Evolutionary conservation across 1,140 invertebrate genomes (phyloP).

Genomic region (Hydropsyche tenuis): DNA sequence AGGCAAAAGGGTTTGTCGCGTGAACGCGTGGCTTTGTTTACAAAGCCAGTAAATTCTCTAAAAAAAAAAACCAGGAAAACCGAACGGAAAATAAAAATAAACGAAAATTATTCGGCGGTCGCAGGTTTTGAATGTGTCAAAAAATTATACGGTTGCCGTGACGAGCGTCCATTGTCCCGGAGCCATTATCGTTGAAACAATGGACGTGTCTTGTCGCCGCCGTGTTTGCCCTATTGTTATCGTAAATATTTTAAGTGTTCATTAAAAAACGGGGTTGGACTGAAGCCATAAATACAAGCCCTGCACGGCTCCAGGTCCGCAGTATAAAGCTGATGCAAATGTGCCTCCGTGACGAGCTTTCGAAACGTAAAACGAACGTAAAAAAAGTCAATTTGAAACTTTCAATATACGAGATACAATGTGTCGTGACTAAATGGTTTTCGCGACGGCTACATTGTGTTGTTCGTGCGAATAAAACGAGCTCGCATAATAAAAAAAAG

Average conservation of each 20-base stretch:
- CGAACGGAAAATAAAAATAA: neutral
- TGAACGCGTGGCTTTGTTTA: neutral
- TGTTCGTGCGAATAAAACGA: too few species aligned
- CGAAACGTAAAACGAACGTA: too few species aligned
- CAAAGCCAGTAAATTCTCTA: neutral
- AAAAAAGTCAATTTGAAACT: too few species aligned
- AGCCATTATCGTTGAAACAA: slow-evolving; percentile 30
- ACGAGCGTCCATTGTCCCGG: neutral
- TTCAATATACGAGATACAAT: too few species aligned
- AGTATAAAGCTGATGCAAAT: too few species aligned
- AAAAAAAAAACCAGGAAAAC: neutral
- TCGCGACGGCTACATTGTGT: too few species aligned
- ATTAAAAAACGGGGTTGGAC: too few species aligned
- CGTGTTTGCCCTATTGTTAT: slow-evolving; percentile 23
- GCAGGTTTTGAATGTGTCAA: slow-evolving; percentile 29
- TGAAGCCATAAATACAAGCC: too few species aligned
- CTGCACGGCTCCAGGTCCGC: too few species aligned
- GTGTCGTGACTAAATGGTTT: too few species aligned
- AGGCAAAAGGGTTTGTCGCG: neutral
- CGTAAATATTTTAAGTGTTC: slow-evolving; percentile 33
- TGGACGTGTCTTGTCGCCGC: slow-evolving; percentile 34
- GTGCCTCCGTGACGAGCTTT: too few species aligned
- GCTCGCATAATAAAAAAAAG: too few species aligned
- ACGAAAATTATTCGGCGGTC: neutral
- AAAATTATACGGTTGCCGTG: slow-evolving; percentile 35